These are phyloP conservation scores for Herminia tarsipennalis DNA, from an alignment of 2,888 invertebrate genomes.

Conservation along the genomic window DNA sequence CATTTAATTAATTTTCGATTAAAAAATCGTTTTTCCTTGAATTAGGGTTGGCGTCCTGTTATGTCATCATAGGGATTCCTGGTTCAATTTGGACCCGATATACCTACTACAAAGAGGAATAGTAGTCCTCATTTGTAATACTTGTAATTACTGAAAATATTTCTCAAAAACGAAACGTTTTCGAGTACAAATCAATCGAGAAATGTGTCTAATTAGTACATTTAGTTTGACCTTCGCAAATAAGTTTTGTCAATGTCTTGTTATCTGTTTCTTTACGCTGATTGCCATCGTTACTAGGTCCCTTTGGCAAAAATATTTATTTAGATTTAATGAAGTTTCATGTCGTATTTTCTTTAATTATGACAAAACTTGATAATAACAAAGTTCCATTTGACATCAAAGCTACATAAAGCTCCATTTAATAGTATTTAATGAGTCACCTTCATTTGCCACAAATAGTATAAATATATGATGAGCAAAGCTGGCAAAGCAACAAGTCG, in stretches of 20 bases:
- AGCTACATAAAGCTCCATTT: too few species aligned
- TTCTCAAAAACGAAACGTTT: neutral
- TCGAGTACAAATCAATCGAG: neutral
- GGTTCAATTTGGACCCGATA: too few species aligned
- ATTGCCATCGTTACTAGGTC: conserved; percentile 30
- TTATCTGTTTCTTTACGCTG: conserved; percentile 26
- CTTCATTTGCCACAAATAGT: too few species aligned
- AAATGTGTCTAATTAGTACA: neutral
- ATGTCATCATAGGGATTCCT: too few species aligned
- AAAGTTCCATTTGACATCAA: too few species aligned
- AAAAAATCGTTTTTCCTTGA: too few species aligned
- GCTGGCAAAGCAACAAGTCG: too few species aligned
- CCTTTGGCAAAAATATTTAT: conserved; percentile 16
- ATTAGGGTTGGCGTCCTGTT: too few species aligned
- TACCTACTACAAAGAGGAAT: too few species aligned
- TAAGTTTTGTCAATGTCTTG: conserved; percentile 10
- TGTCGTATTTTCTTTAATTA: neutral
- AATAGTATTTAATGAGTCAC: too few species aligned
- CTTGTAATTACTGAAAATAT: neutral
- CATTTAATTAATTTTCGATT: too few species aligned
- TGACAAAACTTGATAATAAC: neutral
- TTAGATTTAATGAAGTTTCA: conserved; percentile 12
- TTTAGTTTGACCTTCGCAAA: conserved; percentile 21
- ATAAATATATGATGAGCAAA: too few species aligned
- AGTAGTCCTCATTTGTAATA: neutral